Conservation (phyloP, 2,113 vertebrate species). For the Hydrolagus affinis region DNA sequence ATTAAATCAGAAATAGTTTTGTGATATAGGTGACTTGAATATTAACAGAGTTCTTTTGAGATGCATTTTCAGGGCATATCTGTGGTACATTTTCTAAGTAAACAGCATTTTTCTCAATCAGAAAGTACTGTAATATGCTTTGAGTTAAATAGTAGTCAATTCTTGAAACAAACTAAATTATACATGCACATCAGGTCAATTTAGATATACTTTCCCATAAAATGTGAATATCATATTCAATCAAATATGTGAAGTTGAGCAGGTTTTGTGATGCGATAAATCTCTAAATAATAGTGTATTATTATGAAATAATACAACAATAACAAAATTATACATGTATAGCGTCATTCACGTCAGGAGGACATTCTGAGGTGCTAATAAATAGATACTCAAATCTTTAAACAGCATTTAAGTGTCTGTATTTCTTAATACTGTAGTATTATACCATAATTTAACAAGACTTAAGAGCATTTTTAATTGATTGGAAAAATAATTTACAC, state of each 20-base stretch:
- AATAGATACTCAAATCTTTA: too few relatives aligned
- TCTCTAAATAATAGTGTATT: too few relatives aligned
- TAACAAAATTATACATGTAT: too few relatives aligned
- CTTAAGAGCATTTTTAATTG: neutral
- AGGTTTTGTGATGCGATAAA: too few relatives aligned
- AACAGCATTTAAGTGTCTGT: neutral
- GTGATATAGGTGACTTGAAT: too few relatives aligned
- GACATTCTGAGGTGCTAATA: too few relatives aligned
- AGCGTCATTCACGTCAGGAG: too few relatives aligned
- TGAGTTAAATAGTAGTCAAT: neutral
- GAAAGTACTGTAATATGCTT: neutral
- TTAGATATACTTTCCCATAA: neutral
- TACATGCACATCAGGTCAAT: neutral
- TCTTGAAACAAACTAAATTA: conserved; percentile 1
- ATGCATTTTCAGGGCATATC: neutral
- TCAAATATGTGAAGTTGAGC: too few relatives aligned
- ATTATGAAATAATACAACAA: too few relatives aligned
- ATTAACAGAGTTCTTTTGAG: neutral
- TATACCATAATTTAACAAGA: neutral
- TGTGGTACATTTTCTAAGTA: neutral
- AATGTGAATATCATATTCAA: too few relatives aligned
- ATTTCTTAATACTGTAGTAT: neutral
- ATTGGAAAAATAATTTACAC: neutral
- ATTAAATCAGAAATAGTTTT: too few relatives aligned
- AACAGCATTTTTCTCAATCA: neutral